Conservation (phyloP, 2,113 vertebrate species). For the Myocastor coypus region DNA sequence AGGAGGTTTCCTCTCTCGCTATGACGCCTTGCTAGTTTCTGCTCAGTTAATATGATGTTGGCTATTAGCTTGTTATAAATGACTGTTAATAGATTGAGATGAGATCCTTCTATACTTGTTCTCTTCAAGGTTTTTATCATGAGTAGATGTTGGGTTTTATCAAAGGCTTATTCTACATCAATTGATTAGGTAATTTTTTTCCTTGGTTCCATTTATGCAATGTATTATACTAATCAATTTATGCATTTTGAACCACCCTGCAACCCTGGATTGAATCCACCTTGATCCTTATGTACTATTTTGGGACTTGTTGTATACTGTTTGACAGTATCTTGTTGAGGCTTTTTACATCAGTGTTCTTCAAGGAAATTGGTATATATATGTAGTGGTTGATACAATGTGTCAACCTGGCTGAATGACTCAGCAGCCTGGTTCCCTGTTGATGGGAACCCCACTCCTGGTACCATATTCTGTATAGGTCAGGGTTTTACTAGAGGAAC, state of each 20-base stretch:
- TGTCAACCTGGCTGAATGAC: no score
- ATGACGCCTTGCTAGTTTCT: not conserved
- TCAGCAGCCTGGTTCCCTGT: no score
- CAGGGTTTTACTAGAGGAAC: no score
- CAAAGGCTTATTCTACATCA: no score
- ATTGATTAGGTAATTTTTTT: not conserved
- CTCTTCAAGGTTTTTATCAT: not conserved
- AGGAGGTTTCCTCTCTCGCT: not conserved
- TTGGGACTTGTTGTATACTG: not conserved
- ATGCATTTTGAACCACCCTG: not conserved
- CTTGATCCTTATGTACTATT: not conserved
- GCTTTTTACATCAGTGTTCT: not conserved
- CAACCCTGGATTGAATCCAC: not conserved
- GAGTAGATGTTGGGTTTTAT: not conserved
- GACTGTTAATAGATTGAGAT: not conserved
- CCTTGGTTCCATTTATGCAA: not conserved
- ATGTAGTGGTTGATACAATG: no score
- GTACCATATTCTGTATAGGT: no score
- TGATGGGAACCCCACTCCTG: no score
- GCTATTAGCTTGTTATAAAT: not conserved
- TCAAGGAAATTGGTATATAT: not conserved
- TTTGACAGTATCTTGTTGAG: not conserved
- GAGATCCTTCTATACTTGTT: not conserved
- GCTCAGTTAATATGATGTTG: not conserved
- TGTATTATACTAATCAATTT: not conserved